Base-by-base conservation (phyloP, 2,797 vertebrate species). In the Calcarius lapponicus region DNA sequence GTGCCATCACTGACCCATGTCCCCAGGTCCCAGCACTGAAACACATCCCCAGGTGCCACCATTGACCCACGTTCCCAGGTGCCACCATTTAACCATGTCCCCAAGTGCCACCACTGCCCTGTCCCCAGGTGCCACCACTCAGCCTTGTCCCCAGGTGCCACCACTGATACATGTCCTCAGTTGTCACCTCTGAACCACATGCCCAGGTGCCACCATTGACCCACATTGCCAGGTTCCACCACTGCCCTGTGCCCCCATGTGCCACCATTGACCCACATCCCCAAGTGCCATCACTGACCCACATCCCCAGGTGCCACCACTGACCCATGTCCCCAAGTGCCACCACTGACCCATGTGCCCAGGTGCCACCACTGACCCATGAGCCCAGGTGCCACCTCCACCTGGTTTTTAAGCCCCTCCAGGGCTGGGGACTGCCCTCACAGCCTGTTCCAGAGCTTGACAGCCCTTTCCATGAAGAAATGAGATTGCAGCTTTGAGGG, bases 311-410 rank as follows among this genome's bases (percentile, higher is more conserved):
- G 19, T 34, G 24, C 25, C 65, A 50, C 9, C 45, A 28, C 18
- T 50, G 18, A 38, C 5, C 26, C 13, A 21, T 1, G 0, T 17
- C 28, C n/a, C 11, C 21, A 26, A 0, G 9, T 71, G 22, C 22
- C 22, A 54, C 8, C 36, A 11, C 29, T 32, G 38, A 19, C 2
- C 36, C 21, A 18, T 1, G 1, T 18, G n/a, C n/a, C 29, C 9
- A 10, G 0, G 14, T 17, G 34, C 26, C 65, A 67, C 26, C 25
- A 48, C 19, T 31, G 34, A 31, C 22, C 45, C 21, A 14, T 18
- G 8, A 26, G 3, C 26, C 50, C 51, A 31, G 29, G 11, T 31
- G 51, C 34, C 54, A 38, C n/a, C 28, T 24, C n/a, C 28, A 1
- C 56, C 32, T 19, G 24, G 24, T 29, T 56, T 56, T 20, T 24